phyloP scores from a whole-genome alignment of 2,888 invertebrate genomes.

The Leuctra nigra region DNA sequence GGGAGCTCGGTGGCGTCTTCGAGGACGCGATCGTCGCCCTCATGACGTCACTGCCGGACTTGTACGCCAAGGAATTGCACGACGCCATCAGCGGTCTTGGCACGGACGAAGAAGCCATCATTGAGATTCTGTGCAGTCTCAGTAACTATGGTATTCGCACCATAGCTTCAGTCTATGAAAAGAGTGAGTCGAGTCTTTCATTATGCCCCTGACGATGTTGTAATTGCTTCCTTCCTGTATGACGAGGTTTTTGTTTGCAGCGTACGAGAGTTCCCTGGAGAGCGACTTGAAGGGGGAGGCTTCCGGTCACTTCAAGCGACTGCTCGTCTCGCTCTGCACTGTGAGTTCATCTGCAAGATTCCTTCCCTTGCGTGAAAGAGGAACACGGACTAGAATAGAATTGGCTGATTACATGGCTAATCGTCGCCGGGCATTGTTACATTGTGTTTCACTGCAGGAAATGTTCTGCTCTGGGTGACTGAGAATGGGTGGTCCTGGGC shows the following conservation, averaged over 20 bases:
- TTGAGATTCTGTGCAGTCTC: constrained; percentile 45
- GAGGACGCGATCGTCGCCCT: constrained; percentile 45
- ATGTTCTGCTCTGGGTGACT: no score
- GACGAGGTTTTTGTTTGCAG: constrained; percentile 33
- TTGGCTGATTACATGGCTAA: no score
- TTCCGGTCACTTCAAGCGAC: constrained; percentile 47
- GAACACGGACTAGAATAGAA: no score
- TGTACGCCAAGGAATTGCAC: constrained; percentile 44
- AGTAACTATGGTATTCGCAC: constrained; percentile 41
- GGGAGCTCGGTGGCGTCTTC: constrained; percentile 46
- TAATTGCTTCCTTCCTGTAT: background rate
- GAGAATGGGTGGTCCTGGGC: no score
- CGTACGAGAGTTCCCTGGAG: constrained; percentile 41
- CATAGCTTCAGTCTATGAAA: constrained; percentile 37
- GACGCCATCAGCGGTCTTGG: constrained; percentile 45
- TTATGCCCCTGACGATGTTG: background rate
- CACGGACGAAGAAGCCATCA: constrained; percentile 42
- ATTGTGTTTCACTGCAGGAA: no score
- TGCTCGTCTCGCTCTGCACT: constrained; percentile 43
- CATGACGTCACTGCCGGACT: constrained; percentile 43
- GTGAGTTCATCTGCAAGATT: no score
- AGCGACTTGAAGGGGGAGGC: constrained; percentile 45
- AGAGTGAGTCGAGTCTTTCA: constrained; percentile 33
- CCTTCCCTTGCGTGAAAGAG: no score
- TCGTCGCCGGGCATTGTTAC: no score